Conservation (phyloP, 1,140 invertebrate species). For the Euura lappo region DNA sequence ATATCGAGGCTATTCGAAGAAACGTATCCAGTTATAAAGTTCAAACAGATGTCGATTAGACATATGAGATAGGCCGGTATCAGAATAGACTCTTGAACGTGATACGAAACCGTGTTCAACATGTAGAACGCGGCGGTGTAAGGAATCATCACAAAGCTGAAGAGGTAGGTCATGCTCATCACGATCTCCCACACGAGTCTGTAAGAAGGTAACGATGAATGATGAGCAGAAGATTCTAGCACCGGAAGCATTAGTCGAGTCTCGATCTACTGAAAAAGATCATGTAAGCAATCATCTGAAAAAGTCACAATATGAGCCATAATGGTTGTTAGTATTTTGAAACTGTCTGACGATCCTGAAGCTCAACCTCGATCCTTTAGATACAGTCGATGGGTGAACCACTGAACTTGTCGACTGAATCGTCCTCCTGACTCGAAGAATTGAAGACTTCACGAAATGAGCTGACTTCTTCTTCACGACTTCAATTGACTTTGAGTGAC, state of each 20-base stretch:
- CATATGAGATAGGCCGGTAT: conserved; percentile 34
- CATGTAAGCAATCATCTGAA: no score
- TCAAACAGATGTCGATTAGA: conserved; percentile 41
- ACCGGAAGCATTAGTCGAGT: background rate
- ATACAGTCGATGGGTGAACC: no score
- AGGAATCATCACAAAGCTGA: conserved; percentile 39
- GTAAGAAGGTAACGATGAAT: background rate
- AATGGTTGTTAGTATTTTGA: no score
- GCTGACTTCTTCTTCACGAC: no score
- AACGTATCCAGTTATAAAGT: conserved; percentile 44
- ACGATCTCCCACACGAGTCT: conserved; percentile 47
- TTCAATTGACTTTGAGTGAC: no score
- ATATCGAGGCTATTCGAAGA: conserved; percentile 36
- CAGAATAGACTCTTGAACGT: conserved; percentile 25
- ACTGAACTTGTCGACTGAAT: no score
- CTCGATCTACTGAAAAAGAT: background rate
- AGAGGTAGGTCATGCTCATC: conserved; percentile 40
- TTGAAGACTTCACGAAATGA: no score
- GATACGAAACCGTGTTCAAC: conserved; percentile 22
- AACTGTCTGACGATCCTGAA: no score
- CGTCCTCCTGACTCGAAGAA: no score
- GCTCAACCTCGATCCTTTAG: no score
- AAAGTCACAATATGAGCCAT: no score
- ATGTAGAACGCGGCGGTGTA: conserved; percentile 36
- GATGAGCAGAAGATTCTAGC: background rate